phyloP scores from a whole-genome alignment of 2,113 vertebrate species.

The Bos taurus region ARS-UCD2.0 NC_037346.1:26929001-26929500 shows the following conservation, averaged over 20 bases:
- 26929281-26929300: constrained; percentile 56
- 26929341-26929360: constrained; percentile 62
- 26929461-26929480: background rate
- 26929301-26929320: constrained; percentile 61
- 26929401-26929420: constrained; percentile 41
- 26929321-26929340: constrained; percentile 59
- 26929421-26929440: constrained; percentile 71
- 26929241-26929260: constrained; percentile 29
- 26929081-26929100: constrained; percentile 62
- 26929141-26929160: background rate
- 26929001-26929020: constrained; percentile 65
- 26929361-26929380: constrained; percentile 65
- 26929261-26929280: constrained; percentile 62
- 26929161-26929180: constrained; percentile 35
- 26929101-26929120: background rate
- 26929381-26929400: constrained; percentile 42
- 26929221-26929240: constrained; percentile 25
- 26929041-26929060: constrained; percentile 68
- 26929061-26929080: constrained; percentile 50
- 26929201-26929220: background rate
- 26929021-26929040: constrained; percentile 66
- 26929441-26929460: constrained; percentile 68
- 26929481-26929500: background rate
- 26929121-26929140: background rate
- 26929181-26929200: constrained; percentile 33